Evolutionary conservation across 1,140 invertebrate genomes (phyloP), one percentile per base, ranked within the genome.

Genomic region (Zaprionus ornatus): DNA sequence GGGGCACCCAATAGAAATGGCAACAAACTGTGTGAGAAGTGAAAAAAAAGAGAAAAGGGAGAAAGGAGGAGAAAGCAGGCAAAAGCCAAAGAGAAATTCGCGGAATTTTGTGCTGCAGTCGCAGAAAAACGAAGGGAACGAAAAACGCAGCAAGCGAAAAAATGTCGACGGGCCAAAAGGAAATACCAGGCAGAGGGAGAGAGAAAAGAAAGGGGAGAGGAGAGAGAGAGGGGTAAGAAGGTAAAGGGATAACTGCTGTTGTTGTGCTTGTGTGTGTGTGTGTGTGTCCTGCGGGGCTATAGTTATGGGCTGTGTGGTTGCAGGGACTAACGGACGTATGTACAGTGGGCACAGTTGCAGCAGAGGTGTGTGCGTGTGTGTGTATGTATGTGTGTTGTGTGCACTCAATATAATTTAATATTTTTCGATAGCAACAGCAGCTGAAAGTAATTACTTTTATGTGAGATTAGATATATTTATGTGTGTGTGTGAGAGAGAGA

Each of bases 361-460:
- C 27, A 15, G 56, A 37, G n/a, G 52, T 62, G 52, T 72, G 63
- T 69, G 27, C 48, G 32, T 17, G 12, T 64, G 32, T 71, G 50
- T 56, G 45, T 63, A 55, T 68, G 37, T 42, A 56, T 64, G 52
- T 56, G 62, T 64, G 72, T 52, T 78, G 64, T 75, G 65, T 82
- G 80, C 84, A 80, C 85, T 88, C 85, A 88, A 88, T 90, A 88
- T 88, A 88, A 88, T 88, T 88, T 88, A 90, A 88, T 88, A 88
- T 88, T 90, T 88, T 81, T 84, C 84, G 84, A 88, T 88, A 88
- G 81, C 85, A 84, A 82, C 85, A 88, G 78, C 85, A 88, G 85
- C 85, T 88, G 85, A 88, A 88, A 88, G 85, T 88, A 88, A 88
- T 88, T 88, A 88, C 85, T 90, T 90, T 90, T 71, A 90, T 90